Evolutionary conservation across 2,113 vertebrate species (phyloP), one percentile per base, ranked within the genome.

Genomic region (Diadophis punctatus): DNA sequence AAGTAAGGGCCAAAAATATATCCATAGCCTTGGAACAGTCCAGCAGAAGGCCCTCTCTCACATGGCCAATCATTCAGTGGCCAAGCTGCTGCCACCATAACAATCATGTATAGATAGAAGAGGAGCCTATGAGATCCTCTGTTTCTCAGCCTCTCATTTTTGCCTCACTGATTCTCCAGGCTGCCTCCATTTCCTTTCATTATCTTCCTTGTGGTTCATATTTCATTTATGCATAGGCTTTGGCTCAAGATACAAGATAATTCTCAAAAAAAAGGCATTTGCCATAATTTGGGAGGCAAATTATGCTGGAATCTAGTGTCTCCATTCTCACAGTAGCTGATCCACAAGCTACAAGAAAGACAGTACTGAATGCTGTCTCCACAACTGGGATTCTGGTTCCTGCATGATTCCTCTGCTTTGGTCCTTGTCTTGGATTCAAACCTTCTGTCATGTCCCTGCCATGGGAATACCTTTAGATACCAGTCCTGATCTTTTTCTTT

Each of bases 401-500:
- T 87, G 14, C 16, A 87, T 48, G 12, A 30, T 18, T 87, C 48
- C 27, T 49, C 48, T 49, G 49, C 27, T 11, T 87, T 87, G 86
- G 14, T 87, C 27, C 5, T 55, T 18, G 4, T 80, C n/a, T 39
- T 80, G n/a, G 68, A 91, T 20, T 27, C 8, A 20, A 85, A 10
- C 39, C 52, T n/a, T 56, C 23, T 56, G 52, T 56, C 8, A 3
- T 39, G 53, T 56, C 30, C 8, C 16, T 20, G 20, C 58, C n/a
- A n/a, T 27, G 12, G 39, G 23, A 39, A 43, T 51, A 48, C 10
- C 25, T 27, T 27, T 46, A 86, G 48, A 86, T 86, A 30, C 25
- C 10, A 49, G 48, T 86, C 48, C 1, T 86, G 56, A 51, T 95
- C 92, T 48, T 93, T 95, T 94, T 85, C 95, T 93, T 96, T 96